These are phyloP conservation scores for Ophraella communa DNA, from an alignment of 2,888 invertebrate species.

Conservation along the genomic window DNA sequence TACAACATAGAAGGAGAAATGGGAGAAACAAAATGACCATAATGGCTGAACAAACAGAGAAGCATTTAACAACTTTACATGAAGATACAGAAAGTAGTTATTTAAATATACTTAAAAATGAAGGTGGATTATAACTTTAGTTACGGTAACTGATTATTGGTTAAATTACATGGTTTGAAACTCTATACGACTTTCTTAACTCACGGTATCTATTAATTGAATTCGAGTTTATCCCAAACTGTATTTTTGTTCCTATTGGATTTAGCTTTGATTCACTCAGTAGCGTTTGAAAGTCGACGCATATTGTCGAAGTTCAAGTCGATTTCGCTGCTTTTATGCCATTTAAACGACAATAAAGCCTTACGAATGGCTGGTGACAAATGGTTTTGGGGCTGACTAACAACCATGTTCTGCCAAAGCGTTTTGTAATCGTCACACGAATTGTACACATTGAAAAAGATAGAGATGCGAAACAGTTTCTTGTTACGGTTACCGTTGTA, in stretches of 20 bases:
- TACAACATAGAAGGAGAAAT: no score
- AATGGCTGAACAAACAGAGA: no score
- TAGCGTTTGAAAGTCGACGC: constrained; percentile 31
- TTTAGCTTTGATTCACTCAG: constrained; percentile 30
- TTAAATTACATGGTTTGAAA: no score
- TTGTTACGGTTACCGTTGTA: neutral
- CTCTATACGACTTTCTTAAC: no score
- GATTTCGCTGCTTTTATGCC: constrained; percentile 39
- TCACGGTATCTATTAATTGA: no score
- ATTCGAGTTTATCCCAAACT: no score
- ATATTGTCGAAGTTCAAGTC: constrained; percentile 38
- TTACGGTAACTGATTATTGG: no score
- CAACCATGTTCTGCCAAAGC: constrained; percentile 41
- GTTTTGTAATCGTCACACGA: constrained; percentile 43
- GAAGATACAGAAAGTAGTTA: no score
- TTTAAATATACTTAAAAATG: no score
- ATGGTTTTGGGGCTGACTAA: constrained; percentile 46
- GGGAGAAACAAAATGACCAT: no score
- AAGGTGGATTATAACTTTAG: no score
- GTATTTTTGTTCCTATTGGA: constrained; percentile 20
- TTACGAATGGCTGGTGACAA: constrained; percentile 45
- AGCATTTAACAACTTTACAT: no score
- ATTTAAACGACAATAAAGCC: constrained; percentile 42
- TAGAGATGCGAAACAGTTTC: constrained; percentile 4
- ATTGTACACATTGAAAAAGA: constrained; percentile 28